A percentile compares a stretch with the other conserved stretches of the same genome.
These are phyloP conservation scores for Anastrepha ludens DNA, from an alignment of 1,140 invertebrate species.

Conservation along the genomic window DNA sequence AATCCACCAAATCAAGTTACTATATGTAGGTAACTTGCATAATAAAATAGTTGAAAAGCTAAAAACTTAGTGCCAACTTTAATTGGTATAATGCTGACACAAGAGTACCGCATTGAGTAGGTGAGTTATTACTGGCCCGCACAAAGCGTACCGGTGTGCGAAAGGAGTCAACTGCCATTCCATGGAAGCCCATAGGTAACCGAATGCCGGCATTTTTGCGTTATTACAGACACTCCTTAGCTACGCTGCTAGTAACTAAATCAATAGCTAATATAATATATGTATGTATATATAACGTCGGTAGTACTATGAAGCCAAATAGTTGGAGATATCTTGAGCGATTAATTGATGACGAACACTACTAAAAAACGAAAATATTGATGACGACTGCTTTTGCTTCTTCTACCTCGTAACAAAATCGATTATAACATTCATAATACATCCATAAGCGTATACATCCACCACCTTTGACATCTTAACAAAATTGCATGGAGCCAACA, in stretches of 20 bases:
- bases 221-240: background rate
- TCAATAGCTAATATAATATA: background rate
- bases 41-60: background rate
- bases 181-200: background rate
- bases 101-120: background rate
- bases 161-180: no score
- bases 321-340: background rate
- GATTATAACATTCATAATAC: background rate
- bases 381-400: background rate
- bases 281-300: background rate
- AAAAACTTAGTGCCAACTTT: background rate
- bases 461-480: background rate
- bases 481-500: background rate
- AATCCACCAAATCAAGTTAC: background rate
- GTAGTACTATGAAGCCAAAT: background rate
- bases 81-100: background rate
- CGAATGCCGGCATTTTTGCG: background rate
- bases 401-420: background rate
- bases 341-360: background rate
- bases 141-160: background rate
- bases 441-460: background rate
- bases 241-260: background rate
- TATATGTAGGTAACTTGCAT: background rate
- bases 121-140: background rate
- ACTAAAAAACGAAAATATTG: slow-evolving; percentile 1